Evolutionary conservation across 2,113 vertebrate genomes (phyloP).

Genomic region (Lonchura striata): DNA sequence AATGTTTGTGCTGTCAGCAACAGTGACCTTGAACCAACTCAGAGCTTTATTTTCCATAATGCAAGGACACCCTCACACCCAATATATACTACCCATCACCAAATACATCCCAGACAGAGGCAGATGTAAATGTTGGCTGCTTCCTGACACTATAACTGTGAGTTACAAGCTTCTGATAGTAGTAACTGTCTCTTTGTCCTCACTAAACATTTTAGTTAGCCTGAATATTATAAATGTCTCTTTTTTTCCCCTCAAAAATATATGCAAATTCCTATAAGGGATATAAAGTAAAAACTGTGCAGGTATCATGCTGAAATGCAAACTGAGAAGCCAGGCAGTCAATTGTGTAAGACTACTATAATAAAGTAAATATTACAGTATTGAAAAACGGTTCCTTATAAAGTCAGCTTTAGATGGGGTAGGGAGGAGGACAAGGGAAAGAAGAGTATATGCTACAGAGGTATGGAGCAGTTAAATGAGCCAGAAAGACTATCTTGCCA

Average conservation of each 20-base stretch:
- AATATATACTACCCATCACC: background rate
- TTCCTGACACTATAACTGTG: background rate
- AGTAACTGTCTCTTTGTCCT: background rate
- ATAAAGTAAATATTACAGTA: background rate
- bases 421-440: background rate
- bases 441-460: background rate
- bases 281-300: background rate
- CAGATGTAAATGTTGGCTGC: background rate
- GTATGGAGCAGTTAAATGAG: background rate
- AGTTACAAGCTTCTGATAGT: background rate
- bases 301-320: background rate
- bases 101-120: background rate
- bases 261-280: background rate
- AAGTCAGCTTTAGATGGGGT: background rate
- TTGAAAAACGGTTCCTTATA: background rate
- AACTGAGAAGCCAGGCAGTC: background rate
- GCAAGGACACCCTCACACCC: background rate
- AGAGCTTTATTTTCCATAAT: background rate
- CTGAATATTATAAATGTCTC: background rate
- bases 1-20: background rate
- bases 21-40: background rate
- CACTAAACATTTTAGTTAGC: background rate
- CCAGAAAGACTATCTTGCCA: background rate
- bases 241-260: background rate
- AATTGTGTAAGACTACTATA: background rate